Percentiles rank a stretch among this genome's conserved stretches.
phyloP scores from a whole-genome alignment of 2,797 vertebrate species.

The Varecia variegata region DNA sequence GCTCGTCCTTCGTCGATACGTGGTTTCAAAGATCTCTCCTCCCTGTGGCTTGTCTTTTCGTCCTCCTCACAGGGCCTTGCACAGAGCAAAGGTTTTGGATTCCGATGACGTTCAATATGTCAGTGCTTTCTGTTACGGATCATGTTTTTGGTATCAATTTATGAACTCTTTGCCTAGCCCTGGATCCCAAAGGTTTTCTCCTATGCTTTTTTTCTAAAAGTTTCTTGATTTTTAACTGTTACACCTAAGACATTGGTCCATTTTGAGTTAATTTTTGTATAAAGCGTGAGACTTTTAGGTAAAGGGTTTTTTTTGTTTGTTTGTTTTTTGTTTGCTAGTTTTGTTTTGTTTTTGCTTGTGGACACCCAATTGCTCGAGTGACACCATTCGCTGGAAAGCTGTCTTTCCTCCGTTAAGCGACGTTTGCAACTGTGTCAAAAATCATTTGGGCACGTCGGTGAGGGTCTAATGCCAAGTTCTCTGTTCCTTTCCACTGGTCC shows the following conservation, averaged over 20 bases:
- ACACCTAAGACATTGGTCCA: not conserved
- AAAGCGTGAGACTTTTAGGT: not conserved
- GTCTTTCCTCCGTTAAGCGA: rapidly evolving
- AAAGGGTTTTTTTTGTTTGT: rapidly evolving
- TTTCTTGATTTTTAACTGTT: not conserved
- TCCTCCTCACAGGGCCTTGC: not conserved
- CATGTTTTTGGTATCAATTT: not conserved
- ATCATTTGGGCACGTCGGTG: rapidly evolving
- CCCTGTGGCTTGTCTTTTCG: too few species aligned
- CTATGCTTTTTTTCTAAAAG: not conserved
- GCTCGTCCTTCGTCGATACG: not conserved
- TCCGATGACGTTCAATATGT: not conserved
- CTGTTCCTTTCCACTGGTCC: rapidly evolving
- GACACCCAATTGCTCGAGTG: not conserved
- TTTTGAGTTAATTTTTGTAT: not conserved
- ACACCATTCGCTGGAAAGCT: rapidly evolving
- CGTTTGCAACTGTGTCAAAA: not conserved
- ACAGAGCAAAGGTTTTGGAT: not conserved
- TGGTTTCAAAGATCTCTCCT: not conserved
- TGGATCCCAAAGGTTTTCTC: not conserved
- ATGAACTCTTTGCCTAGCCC: rapidly evolving
- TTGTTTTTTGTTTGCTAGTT: not conserved
- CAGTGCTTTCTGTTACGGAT: not conserved
- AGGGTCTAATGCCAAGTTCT: not conserved
- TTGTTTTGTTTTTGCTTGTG: not conserved